Evolutionary conservation across 2,797 vertebrate genomes (phyloP).

Genomic region (Psittacula echo): DNA sequence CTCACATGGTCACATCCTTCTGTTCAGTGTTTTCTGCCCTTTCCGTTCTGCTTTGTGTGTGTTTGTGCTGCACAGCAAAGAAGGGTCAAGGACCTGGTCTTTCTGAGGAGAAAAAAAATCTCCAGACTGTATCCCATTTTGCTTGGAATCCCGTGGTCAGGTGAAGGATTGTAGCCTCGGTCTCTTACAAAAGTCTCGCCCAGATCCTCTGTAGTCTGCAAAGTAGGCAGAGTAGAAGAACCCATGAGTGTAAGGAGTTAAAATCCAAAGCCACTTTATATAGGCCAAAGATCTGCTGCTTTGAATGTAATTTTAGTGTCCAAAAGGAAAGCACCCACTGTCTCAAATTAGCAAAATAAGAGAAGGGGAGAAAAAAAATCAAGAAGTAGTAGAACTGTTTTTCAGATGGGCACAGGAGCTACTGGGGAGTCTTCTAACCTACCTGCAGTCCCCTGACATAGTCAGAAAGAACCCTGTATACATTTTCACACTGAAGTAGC

Average conservation of each 20-base stretch:
- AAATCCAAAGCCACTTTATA: not conserved
- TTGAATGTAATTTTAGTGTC: not conserved
- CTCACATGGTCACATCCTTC: not conserved
- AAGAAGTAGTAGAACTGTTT: not conserved
- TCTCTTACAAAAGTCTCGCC: not conserved
- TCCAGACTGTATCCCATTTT: not conserved
- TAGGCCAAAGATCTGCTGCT: not conserved
- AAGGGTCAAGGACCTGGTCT: not conserved
- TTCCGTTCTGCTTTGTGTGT: not conserved
- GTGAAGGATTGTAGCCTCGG: not conserved
- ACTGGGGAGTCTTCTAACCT: not conserved
- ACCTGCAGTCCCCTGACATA: accelerated
- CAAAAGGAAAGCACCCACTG: not conserved
- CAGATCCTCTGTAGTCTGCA: not conserved
- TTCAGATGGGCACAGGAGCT: not conserved
- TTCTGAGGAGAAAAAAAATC: not conserved
- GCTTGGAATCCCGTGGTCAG: not conserved
- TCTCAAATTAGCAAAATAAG: not conserved
- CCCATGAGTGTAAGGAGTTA: not conserved
- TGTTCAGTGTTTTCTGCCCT: not conserved
- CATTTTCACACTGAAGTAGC: not conserved
- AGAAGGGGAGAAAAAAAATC: accelerated
- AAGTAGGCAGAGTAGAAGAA: not conserved
- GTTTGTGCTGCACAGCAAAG: not conserved
- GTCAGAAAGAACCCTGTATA: not conserved